These are phyloP conservation scores for Danio aesculapii DNA, from an alignment of 2,797 vertebrate genomes.

Conservation along the genomic window DNA sequence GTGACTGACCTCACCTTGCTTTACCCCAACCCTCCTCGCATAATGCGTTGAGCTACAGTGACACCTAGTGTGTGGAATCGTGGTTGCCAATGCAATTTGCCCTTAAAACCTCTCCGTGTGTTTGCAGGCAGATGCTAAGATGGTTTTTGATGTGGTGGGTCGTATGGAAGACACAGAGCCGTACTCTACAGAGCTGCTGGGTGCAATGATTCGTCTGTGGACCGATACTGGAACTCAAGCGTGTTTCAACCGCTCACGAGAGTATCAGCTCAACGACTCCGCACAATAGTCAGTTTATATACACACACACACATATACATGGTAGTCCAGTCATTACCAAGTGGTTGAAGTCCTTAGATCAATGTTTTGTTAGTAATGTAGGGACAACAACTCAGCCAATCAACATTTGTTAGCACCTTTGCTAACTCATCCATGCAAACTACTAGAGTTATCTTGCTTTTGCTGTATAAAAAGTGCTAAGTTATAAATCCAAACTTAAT, in stretches of 20 bases:
- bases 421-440: too few relatives aligned
- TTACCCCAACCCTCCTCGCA: background rate
- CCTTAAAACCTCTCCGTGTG: background rate
- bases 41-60: conserved; percentile 37
- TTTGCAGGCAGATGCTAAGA: conserved; percentile 90
- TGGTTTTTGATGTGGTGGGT: conserved; percentile 94
- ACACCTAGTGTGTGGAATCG: conserved; percentile 54
- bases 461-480: too few relatives aligned
- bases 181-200: conserved; percentile 93
- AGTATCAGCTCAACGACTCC: conserved; percentile 97
- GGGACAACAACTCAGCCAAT: too few relatives aligned
- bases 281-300: conserved; percentile 86
- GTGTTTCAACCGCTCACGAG: conserved; percentile 93
- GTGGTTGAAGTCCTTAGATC: too few relatives aligned
- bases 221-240: conserved; percentile 91
- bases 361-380: too few relatives aligned
- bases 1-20: background rate
- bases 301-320: too few relatives aligned
- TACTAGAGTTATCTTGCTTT: too few relatives aligned
- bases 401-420: too few relatives aligned
- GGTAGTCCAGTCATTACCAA: too few relatives aligned
- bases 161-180: conserved; percentile 99
- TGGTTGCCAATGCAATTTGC: background rate
- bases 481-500: too few relatives aligned
- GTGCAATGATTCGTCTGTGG: conserved; percentile 94